These are phyloP conservation scores for Triplophysa rosa DNA, from an alignment of 2,113 vertebrate species.

Conservation along the genomic window DNA sequence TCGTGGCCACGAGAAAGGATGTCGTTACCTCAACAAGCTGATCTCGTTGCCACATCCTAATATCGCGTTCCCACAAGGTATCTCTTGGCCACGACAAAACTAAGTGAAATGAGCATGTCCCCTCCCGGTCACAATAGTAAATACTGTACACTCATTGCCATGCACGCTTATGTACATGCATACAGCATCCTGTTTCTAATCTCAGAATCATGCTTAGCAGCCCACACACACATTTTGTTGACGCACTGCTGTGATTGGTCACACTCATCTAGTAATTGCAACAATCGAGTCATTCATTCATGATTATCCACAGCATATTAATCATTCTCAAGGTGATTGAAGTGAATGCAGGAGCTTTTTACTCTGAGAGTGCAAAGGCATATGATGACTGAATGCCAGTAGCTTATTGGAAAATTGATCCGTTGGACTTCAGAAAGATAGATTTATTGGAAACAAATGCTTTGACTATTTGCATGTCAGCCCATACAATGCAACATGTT, in stretches of 20 bases:
- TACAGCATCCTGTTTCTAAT: background rate
- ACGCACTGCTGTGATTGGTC: slow-evolving; percentile 22
- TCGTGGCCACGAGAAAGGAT: no score
- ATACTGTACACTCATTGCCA: background rate
- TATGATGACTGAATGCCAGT: background rate
- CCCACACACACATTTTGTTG: background rate
- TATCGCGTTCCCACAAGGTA: no score
- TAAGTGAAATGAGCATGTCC: no score
- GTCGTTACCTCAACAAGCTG: no score
- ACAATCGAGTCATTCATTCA: slow-evolving; percentile 35
- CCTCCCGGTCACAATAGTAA: no score
- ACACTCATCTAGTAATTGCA: slow-evolving; percentile 15
- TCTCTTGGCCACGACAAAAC: no score
- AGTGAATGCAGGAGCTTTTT: background rate
- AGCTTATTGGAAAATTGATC: background rate
- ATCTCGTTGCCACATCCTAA: no score
- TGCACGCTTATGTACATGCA: background rate
- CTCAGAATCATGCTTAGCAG: slow-evolving; percentile 14
- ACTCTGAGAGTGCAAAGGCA: slow-evolving; percentile 2
- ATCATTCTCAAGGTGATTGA: slow-evolving; percentile 3
- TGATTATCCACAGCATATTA: slow-evolving; percentile 17
- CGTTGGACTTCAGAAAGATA: background rate
- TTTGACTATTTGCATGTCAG: background rate
- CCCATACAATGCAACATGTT: background rate
- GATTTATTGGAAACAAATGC: background rate